Evolutionary conservation across 2,113 vertebrate genomes (phyloP), one percentile per base, ranked within the genome.

Genomic region (Embiotoca jacksoni): DNA sequence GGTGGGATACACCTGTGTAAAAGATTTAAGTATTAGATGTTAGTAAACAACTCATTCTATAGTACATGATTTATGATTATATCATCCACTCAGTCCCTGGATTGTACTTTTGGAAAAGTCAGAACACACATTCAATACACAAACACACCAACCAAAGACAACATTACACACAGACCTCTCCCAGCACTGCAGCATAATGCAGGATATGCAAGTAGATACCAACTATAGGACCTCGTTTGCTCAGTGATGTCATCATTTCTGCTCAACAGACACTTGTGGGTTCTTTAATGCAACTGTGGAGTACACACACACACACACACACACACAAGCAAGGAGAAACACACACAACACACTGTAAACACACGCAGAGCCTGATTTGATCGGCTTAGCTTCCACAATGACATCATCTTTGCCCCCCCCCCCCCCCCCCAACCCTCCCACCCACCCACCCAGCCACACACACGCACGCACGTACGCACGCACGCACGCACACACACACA

Each of bases 201-300:
- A 64, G 62, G 63, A 81, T 69, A 49, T 62, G 82, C 75, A 75
- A 77, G 56, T 32, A 47, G 62, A 79, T 78, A 54, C 66, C 56
- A 14, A 78, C 49, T 49, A 39, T 2, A 50, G 69, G 67, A 66
- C 33, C 59, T 41, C 4, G 6, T 64, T 65, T 72, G 61, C 50
- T 58, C 31, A 46, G 50, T 84, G 81, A 88, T 78, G 72, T 81
- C 75, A 83, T 57, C 36, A 30, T 60, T 83, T 68, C 14, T 53
- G 30, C 59, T 78, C 35, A 75, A 37, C 65, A 78, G 10, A 78
- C 83, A 80, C 81, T 86, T 88, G 72, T 85, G 64, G 65, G 75
- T 46, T 50, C 37, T 64, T 10, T 57, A 65, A 52, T 49, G 69
- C 61, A 77, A 80, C 73, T 71, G 46, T 67, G 49, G 85, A 72